Evolutionary conservation across 2,797 vertebrate species (phyloP), one percentile per base, ranked within the genome.

Genomic region (Eulemur coronatus): DNA sequence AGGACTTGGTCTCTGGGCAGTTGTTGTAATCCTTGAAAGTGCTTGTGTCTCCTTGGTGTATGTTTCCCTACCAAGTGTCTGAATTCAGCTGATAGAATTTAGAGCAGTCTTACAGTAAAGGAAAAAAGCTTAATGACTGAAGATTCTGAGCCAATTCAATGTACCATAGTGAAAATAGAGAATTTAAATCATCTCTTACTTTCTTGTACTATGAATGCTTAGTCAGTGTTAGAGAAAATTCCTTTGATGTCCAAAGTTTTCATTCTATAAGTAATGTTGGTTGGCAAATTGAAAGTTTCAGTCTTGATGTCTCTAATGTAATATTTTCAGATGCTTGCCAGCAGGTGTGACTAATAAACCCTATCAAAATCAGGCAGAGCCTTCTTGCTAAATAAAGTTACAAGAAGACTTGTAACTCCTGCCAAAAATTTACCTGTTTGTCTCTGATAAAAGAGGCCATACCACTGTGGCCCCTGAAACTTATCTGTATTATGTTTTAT

Each of bases 231-330:
- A 69, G 50, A 50, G 48, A 84, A 41, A 76, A 69, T 17, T 61
- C 12, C 59, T 90, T 67, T 61, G 10, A 52, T 81, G 35, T 61
- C 28, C 9, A 43, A 30, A 55, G 22, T 91, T 67, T 86, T 50
- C n/a, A 57, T 4, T 12, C 20, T 85, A 30, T 93, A 89, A 73
- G 57, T 59, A 65, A 72, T 57, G 2, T 38, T 75, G 20, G 35
- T 72, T 91, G 95, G 80, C 52, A 87, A 80, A 90, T 75, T 59
- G 33, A 55, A 76, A 69, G 41, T 63, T 78, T 91, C 33, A 80
- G 18, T 57, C 20, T 80, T 14, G 9, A 46, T 75, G 41, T 43
- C 5, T 35, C 57, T 61, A 46, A 33, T 73, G 14, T 52, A 28
- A 13, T 90, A 2, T 81, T 94, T 59, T 35, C 75, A 90, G 80